Evolutionary conservation across 2,113 vertebrate species (phyloP).

Genomic region (Psettodes erumei): DNA sequence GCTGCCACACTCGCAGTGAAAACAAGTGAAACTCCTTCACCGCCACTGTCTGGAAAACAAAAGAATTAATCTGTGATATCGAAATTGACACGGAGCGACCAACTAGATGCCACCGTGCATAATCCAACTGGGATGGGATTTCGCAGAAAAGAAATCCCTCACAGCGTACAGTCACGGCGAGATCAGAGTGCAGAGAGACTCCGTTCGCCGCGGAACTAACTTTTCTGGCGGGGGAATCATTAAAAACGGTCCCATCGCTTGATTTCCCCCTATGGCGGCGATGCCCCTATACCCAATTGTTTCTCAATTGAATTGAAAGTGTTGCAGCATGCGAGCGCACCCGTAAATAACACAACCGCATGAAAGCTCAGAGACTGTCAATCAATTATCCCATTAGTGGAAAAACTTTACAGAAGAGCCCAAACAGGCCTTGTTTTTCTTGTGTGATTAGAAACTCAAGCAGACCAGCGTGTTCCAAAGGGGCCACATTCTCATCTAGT

Average conservation of each 20-base stretch:
- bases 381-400: slow-evolving; percentile 78
- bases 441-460: slow-evolving; percentile 58
- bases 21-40: slow-evolving; percentile 23
- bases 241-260: slow-evolving; percentile 67
- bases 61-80: slow-evolving; percentile 41
- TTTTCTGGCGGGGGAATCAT: slow-evolving; percentile 60
- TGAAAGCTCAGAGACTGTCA: slow-evolving; percentile 69
- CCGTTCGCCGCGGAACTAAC: slow-evolving; percentile 47
- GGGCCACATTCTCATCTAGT: slow-evolving; percentile 39
- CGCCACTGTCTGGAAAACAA: slow-evolving; percentile 16
- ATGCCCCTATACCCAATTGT: slow-evolving; percentile 44
- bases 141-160: slow-evolving; percentile 18
- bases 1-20: slow-evolving; percentile 30
- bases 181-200: slow-evolving; percentile 57
- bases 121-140: slow-evolving; percentile 41
- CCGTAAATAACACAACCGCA: slow-evolving; percentile 47
- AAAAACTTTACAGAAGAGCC: slow-evolving; percentile 57
- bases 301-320: slow-evolving; percentile 66
- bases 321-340: slow-evolving; percentile 42
- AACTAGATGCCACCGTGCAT: slow-evolving; percentile 14
- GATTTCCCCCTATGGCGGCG: slow-evolving; percentile 41
- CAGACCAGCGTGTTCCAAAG: slow-evolving; percentile 26
- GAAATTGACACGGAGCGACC: slow-evolving; percentile 29
- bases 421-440: slow-evolving; percentile 44
- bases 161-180: slow-evolving; percentile 10